Evolutionary conservation across 2,113 vertebrate species (phyloP), one percentile per base, ranked within the genome.

Genomic region (Siniperca chuatsi): DNA sequence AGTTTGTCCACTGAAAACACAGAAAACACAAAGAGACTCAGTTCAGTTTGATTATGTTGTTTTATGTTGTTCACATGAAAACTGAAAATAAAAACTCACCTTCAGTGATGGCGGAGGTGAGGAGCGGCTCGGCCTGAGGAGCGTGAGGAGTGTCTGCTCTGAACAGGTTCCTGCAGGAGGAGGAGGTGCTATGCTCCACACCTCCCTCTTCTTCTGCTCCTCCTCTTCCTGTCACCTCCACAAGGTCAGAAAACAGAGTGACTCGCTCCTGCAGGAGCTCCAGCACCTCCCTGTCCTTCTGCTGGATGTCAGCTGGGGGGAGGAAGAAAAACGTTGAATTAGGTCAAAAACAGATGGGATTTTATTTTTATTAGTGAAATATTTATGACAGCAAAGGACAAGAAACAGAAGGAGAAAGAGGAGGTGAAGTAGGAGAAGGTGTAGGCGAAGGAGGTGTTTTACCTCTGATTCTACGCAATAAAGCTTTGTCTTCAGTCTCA

Each of bases 251-350:
- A 20, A 98, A 98, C 8, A 98, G 93, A 16, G 96, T 96, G 0
- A 96, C 97, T 4, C 97, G 97, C 92, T 98, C 97, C 90, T 97
- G 97, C 8, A 98, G 95, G 60, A 99, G 96, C 76, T 96, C 97
- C 16, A 96, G 78, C 37, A 98, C 95, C 35, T 97, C 96, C 0
- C 94, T 92, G 88, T 98, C 97, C 20, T 97, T 97, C 92, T 98
- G 97, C 84, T 96, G 96, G 85, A 98, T 96, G 42, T 97, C 97
- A 79, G 96, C 97, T 98, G 86, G 83, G 21, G 44, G 4, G 50
- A 23, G 83, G 25, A 69, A 48, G 50, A 16, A 0, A 16, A 0
- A 76, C 0, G 0, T 46, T 55, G 1, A 20, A 37, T 58, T 67
- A 58, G 25, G 37, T 48, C 13, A 46, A 9, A 73, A 44, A 29